These are phyloP conservation scores for Heliornis fulica DNA, from an alignment of 2,113 vertebrate genomes.

Conservation along the genomic window DNA sequence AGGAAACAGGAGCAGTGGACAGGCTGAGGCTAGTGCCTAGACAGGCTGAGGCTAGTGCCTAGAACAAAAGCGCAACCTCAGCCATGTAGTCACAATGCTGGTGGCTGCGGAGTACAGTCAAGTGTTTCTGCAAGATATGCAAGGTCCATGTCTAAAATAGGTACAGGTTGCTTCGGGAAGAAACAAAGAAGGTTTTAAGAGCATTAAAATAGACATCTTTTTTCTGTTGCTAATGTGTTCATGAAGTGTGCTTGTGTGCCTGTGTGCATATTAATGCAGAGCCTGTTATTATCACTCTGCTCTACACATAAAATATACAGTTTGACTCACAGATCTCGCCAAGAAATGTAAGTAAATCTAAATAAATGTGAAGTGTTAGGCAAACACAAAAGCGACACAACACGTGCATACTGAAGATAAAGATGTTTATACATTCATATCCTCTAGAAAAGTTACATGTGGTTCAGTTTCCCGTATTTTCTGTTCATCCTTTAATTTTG, in stretches of 20 bases:
- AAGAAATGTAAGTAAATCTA: background rate
- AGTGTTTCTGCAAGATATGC: background rate
- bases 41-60: background rate
- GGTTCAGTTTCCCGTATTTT: background rate
- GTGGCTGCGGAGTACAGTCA: background rate
- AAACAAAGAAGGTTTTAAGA: background rate
- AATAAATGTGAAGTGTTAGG: background rate
- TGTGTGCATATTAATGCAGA: fast-evolving
- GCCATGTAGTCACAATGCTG: background rate
- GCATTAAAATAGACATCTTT: background rate
- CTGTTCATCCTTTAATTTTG: background rate
- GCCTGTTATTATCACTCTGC: background rate
- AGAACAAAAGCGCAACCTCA: background rate
- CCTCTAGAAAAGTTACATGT: background rate
- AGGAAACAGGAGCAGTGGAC: background rate
- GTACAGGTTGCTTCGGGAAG: background rate
- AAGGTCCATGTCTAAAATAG: fast-evolving
- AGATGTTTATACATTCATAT: background rate
- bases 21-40: background rate
- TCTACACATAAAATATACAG: background rate
- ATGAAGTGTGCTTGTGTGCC: background rate
- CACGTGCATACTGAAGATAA: background rate
- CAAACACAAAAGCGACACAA: background rate
- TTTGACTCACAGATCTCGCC: background rate
- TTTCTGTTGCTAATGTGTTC: background rate